A percentile compares a stretch with the other conserved stretches of the same genome.
phyloP scores from a whole-genome alignment of 1,140 invertebrate genomes.

The Brachionus sp. region DNA sequence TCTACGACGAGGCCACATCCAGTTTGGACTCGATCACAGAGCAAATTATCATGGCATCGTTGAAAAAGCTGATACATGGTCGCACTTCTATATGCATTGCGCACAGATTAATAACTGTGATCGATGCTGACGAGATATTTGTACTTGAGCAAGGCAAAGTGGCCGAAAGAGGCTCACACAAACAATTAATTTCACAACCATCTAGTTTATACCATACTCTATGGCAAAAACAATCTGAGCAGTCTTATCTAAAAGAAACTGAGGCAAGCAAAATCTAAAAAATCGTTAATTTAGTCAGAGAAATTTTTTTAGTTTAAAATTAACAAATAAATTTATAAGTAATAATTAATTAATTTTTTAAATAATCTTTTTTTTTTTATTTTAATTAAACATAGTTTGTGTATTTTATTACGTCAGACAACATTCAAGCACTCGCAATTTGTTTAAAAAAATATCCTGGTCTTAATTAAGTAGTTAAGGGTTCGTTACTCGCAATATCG shows the following conservation, averaged over 20 bases:
- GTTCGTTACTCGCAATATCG: no score
- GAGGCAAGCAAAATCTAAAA: not conserved
- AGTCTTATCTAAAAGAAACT: conserved; percentile 13
- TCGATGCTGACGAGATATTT: conserved; percentile 44
- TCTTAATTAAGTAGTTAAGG: no score
- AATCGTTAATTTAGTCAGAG: not conserved
- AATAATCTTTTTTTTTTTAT: no score
- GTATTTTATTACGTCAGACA: no score
- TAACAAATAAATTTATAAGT: no score
- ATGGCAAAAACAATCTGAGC: conserved; percentile 45
- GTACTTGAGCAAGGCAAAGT: conserved; percentile 44
- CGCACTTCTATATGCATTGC: conserved; percentile 40
- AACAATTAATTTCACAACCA: conserved; percentile 13
- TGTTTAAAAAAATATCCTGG: no score
- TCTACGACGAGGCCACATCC: conserved; percentile 98
- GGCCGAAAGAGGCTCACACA: conserved; percentile 30
- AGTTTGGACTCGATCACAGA: conserved; percentile 97
- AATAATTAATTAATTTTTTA: no score
- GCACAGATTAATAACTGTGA: conserved; percentile 37
- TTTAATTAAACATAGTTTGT: no score
- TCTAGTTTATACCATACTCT: conserved; percentile 17
- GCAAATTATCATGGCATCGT: conserved; percentile 58
- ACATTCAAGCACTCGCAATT: no score
- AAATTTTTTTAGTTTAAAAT: no score
- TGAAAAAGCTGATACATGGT: conserved; percentile 21